These are phyloP conservation scores for Drymonia ruficornis DNA, from an alignment of 2,888 invertebrate genomes.

Conservation along the genomic window DNA sequence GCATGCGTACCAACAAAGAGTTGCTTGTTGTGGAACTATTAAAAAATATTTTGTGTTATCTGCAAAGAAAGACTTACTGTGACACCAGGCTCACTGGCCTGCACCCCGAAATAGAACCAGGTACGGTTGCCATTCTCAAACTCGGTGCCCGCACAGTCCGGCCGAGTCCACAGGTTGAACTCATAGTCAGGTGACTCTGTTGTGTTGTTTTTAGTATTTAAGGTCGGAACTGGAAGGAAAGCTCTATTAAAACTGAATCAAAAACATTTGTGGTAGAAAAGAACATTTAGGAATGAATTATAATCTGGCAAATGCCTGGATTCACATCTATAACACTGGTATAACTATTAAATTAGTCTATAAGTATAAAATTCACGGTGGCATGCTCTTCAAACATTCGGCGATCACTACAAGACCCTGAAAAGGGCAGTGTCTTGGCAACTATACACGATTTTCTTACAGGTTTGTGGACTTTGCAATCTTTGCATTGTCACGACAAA, in stretches of 20 bases:
- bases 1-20: too few relatives aligned
- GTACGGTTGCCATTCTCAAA: conserved; percentile 96
- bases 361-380: too few relatives aligned
- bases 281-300: too few relatives aligned
- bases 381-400: conserved; percentile 1
- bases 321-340: too few relatives aligned
- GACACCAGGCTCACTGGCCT: conserved; percentile 80
- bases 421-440: conserved; percentile 50
- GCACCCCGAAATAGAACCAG: conserved; percentile 96
- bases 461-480: conserved; percentile 49
- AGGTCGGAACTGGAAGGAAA: conserved; percentile 57
- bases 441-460: conserved; percentile 22
- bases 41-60: background rate
- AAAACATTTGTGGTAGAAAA: too few relatives aligned
- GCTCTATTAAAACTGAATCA: too few relatives aligned
- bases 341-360: too few relatives aligned
- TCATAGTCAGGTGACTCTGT: conserved; percentile 89
- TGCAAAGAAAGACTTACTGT: conserved; percentile 72
- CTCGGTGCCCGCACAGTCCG: conserved; percentile 94
- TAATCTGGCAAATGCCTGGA: too few relatives aligned
- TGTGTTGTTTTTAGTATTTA: conserved; percentile 64
- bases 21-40: too few relatives aligned
- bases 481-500: conserved; percentile 37
- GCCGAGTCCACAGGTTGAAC: conserved; percentile 95
- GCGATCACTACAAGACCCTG: conserved; percentile 36